Evolutionary conservation across 2,113 vertebrate species (phyloP).

Genomic region (Antigone vipio): DNA sequence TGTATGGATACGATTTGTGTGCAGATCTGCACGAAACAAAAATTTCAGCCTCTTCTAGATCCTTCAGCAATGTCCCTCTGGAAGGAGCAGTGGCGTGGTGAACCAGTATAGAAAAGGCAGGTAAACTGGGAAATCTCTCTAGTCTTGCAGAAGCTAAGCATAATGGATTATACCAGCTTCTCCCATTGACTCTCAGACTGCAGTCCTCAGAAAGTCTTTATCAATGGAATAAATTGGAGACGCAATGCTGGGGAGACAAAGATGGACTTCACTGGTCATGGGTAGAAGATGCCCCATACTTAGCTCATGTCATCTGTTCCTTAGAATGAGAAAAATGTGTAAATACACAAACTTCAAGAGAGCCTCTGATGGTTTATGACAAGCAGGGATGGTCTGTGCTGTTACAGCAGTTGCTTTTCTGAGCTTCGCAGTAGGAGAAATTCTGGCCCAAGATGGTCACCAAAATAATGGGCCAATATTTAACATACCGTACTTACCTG

Average conservation of each 20-base stretch:
- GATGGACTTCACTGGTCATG: rapidly evolving
- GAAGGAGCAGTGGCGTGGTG: background rate
- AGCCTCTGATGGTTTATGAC: background rate
- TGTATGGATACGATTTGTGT: background rate
- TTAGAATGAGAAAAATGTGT: background rate
- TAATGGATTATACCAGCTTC: background rate
- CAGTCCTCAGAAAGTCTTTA: background rate
- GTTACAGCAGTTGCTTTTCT: background rate
- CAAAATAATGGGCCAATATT: background rate
- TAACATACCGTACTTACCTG: background rate
- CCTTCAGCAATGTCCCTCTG: background rate
- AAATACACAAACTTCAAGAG: background rate
- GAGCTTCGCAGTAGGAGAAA: background rate
- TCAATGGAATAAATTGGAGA: background rate
- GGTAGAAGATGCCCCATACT: background rate
- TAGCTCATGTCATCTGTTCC: background rate
- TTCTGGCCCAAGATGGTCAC: background rate
- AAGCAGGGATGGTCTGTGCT: background rate
- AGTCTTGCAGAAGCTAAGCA: background rate
- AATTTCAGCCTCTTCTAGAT: background rate
- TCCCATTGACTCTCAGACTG: background rate
- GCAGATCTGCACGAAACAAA: background rate
- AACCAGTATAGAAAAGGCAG: background rate
- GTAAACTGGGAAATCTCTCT: background rate
- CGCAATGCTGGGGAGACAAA: background rate